phyloP scores from a whole-genome alignment of 35 echinoderm and acorn worm species.

The Patiria miniata region DNA sequence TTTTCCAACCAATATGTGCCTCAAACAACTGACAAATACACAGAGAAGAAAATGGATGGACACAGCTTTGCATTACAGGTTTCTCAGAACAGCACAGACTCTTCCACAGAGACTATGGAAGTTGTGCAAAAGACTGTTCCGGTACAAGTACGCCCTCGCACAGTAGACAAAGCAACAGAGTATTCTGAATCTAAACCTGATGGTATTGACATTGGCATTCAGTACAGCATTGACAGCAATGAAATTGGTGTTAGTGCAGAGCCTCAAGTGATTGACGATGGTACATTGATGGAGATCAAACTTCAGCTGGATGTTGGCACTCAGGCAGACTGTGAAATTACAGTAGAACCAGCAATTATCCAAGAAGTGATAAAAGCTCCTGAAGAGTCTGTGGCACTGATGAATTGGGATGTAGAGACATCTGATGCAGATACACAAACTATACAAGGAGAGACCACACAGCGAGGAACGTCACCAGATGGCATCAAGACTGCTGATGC shows the following conservation, averaged over 20 bases:
- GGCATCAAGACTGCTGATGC: not conserved
- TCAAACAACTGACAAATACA: slow-evolving; percentile 1
- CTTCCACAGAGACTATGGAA: not conserved
- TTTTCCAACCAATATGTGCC: not conserved
- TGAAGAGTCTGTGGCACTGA: not conserved
- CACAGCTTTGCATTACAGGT: not conserved
- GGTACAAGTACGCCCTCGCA: not conserved
- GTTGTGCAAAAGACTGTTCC: not conserved
- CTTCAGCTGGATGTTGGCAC: not conserved
- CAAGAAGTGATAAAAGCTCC: not conserved
- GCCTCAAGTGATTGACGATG: not conserved
- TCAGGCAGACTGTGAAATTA: not conserved
- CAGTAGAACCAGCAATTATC: not conserved
- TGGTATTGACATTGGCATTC: not conserved
- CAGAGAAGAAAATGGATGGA: not conserved
- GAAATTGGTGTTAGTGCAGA: slow-evolving; percentile 12
- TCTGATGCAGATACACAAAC: not conserved
- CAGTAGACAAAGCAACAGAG: slow-evolving; percentile 24
- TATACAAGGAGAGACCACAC: not conserved
- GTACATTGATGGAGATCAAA: not conserved
- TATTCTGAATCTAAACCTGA: not conserved
- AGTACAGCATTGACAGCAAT: slow-evolving; percentile 6
- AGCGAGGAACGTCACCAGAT: not conserved
- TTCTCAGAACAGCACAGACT: not conserved
- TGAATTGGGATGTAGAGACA: not conserved